These are phyloP conservation scores for Cliona cf. orientalis DNA, from an alignment of 37 sponge, comb jelly and placozoan species.

Conservation along the genomic window DNA sequence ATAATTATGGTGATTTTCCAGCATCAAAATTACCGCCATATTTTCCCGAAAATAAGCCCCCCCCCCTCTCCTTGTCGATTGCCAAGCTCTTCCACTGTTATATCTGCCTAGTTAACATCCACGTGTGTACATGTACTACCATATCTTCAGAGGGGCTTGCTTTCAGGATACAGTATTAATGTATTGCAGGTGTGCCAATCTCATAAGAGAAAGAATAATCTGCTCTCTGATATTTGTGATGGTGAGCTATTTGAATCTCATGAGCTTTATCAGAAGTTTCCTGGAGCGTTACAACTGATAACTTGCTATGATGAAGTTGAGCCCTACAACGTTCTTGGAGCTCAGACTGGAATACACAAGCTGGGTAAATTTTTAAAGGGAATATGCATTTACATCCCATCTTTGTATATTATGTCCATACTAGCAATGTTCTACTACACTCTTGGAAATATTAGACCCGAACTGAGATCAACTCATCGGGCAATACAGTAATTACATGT, in stretches of 20 bases:
- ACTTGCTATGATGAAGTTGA: slow-evolving; percentile 25
- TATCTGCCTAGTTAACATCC: no score
- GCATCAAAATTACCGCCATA: no score
- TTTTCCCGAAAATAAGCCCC: no score
- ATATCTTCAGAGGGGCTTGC: no score
- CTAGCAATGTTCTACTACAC: slow-evolving; percentile 53
- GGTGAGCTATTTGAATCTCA: slow-evolving; percentile 16
- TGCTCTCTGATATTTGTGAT: slow-evolving; percentile 2
- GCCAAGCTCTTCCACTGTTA: no score
- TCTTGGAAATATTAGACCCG: slow-evolving; percentile 31
- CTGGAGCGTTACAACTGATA: slow-evolving; percentile 15
- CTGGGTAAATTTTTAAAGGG: no score
- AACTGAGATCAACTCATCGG: slow-evolving; percentile 12
- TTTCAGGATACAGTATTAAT: no score
- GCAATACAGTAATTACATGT: slow-evolving; percentile 48
- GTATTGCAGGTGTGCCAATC: neutral
- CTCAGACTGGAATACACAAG: slow-evolving; percentile 32
- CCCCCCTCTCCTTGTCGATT: no score
- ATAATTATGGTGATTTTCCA: no score
- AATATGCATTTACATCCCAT: no score
- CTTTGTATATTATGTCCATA: no score
- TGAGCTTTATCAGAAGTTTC: neutral
- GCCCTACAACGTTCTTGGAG: slow-evolving; percentile 3
- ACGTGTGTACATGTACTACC: no score
- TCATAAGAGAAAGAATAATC: neutral